Evolutionary conservation across 2,888 invertebrate species (phyloP), one percentile per base, ranked within the genome.

Genomic region (Drosophila paracracens): DNA sequence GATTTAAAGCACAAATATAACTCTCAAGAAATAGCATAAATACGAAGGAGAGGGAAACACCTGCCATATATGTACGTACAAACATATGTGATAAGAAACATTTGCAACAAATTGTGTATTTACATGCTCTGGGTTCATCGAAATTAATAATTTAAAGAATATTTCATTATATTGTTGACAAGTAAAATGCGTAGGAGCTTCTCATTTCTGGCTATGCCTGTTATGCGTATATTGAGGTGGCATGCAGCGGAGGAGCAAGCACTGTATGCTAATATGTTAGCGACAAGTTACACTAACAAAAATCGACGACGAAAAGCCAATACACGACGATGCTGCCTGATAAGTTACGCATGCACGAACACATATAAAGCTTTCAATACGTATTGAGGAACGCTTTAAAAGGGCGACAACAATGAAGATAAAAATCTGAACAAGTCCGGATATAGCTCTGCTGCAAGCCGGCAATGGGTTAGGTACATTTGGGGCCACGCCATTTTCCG

Each of bases 181-280:
- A 43, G 43, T 21, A 11, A 21, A 21, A 21, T 43, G 11, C 21
- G 11, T 11, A 43, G 40, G 21, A 43, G 40, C 40, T 21, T 21
- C 11, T 43, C 40, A 43, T 43, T 51, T 25, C 61, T 51, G 40
- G 52, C 48, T 51, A 40, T 16, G 54, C 21, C 50, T 40, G 38
- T 50, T 27, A 38, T 59, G 63, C 27, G 67, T 35, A 33, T 58
- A 16, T 53, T n/a, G 18, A 35, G 48, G 38, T 48, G 35, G 33
- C 25, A 25, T 29, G 46, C 33, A 8, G 40, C 33, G 18, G 16
- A 13, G 35, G 18, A 31, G 21, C 48, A 51, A 60, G 46, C 46
- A 36, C 51, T 60, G 46, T 40, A 57, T 73, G 57, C 57, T 60
- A 65, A 73, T 73, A 60, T 36, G 62, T 51, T 75, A 62, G 61